phyloP scores from a whole-genome alignment of 2,113 vertebrate genomes.

The Podocnemis expansa region DNA sequence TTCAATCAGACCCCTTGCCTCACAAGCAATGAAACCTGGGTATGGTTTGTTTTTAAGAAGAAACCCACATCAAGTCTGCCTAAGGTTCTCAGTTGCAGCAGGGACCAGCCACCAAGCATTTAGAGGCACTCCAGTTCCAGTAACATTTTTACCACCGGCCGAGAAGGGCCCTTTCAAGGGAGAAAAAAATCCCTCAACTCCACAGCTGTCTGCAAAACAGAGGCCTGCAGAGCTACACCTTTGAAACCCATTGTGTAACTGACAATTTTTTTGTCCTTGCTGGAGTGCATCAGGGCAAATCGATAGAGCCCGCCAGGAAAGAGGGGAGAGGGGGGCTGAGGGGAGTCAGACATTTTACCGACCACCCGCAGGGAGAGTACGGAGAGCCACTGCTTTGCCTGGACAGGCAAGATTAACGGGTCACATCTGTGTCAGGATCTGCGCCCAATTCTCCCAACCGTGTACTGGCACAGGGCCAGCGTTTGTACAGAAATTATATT shows the following conservation, averaged over 20 bases:
- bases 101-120: not conserved
- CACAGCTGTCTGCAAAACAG: not conserved
- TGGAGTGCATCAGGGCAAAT: not conserved
- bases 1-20: conserved; percentile 47
- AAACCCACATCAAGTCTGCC: not conserved
- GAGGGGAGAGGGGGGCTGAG: not conserved
- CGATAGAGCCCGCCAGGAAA: not conserved
- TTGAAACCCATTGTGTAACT: too few species aligned
- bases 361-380: not conserved
- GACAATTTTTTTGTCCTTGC: not conserved
- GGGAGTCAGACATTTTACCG: not conserved
- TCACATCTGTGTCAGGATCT: not conserved
- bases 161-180: not conserved
- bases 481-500: not conserved
- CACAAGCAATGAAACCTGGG: conserved; percentile 65
- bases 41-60: conserved; percentile 4
- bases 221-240: not conserved
- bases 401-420: not conserved
- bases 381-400: not conserved
- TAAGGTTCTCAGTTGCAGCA: not conserved
- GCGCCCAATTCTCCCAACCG: not conserved
- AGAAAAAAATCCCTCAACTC: not conserved
- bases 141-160: not conserved
- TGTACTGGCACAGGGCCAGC: not conserved
- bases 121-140: not conserved